phyloP scores from a whole-genome alignment of 2,113 vertebrate species.

The Oceanodroma tethys region DNA sequence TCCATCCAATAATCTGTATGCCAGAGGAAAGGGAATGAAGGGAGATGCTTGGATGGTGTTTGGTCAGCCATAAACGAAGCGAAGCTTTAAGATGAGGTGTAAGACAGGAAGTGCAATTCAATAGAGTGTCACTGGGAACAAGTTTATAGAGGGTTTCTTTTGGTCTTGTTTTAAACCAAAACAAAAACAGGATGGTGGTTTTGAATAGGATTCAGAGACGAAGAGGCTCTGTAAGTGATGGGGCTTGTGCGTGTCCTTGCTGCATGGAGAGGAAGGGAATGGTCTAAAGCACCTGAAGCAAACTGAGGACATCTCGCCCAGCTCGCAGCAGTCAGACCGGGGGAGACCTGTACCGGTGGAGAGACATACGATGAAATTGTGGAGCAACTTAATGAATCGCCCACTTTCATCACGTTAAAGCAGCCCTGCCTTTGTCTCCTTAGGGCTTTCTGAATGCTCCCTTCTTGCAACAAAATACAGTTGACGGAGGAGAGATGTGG shows the following conservation, averaged over 20 bases:
- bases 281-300: neutral
- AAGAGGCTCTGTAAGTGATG: neutral
- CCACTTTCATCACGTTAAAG: neutral
- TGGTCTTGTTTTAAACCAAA: conserved; percentile 36
- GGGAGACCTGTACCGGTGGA: rapidly evolving
- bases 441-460: neutral
- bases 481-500: neutral
- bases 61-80: neutral
- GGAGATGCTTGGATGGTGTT: neutral
- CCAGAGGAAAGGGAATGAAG: neutral
- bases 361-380: neutral
- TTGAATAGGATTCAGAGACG: neutral
- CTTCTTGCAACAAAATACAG: neutral
- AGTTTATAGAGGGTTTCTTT: conserved; percentile 20
- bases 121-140: neutral
- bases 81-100: conserved; percentile 7
- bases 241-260: neutral
- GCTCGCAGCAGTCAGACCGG: neutral
- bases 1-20: neutral
- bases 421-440: neutral
- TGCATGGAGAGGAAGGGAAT: neutral
- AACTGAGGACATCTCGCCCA: rapidly evolving
- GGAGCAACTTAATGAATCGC: neutral
- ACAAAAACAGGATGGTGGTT: conserved; percentile 7
- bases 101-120: conserved; percentile 30